Evolutionary conservation across 2,113 vertebrate species (phyloP).

Genomic region (Speoplatyrhinus poulsoni): DNA sequence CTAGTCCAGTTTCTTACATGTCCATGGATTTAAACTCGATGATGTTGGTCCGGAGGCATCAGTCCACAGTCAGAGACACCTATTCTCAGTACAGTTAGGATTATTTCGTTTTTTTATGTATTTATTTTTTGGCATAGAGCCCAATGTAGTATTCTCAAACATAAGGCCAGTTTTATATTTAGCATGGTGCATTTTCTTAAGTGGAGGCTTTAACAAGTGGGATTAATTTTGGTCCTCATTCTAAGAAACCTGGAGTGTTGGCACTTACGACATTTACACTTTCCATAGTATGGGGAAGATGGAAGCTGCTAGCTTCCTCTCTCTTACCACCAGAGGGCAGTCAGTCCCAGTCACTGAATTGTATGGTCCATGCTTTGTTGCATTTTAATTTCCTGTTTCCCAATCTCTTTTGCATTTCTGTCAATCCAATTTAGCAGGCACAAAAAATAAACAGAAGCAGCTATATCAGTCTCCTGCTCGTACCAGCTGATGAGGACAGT

Average conservation of each 20-base stretch:
- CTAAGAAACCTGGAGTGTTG: constrained; percentile 34
- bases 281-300: constrained; percentile 4
- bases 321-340: constrained; percentile 3
- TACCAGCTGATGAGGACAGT: neutral
- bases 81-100: neutral
- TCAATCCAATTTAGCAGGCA: neutral
- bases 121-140: constrained; percentile 19
- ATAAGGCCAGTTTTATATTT: neutral
- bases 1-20: neutral
- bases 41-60: neutral
- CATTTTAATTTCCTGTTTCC: neutral
- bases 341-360: constrained; percentile 25
- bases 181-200: neutral
- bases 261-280: constrained; percentile 53
- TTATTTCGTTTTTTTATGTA: neutral
- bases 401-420: neutral
- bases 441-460: constrained; percentile 11
- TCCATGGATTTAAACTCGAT: neutral
- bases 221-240: constrained; percentile 32
- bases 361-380: neutral
- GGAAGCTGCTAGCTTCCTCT: constrained; percentile 14
- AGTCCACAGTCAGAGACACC: neutral
- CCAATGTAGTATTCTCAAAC: constrained; percentile 11
- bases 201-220: neutral
- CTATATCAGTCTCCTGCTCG: neutral